These are phyloP conservation scores for Teleogryllus oceanicus DNA, from an alignment of 2,888 invertebrate species.

Conservation along the genomic window DNA sequence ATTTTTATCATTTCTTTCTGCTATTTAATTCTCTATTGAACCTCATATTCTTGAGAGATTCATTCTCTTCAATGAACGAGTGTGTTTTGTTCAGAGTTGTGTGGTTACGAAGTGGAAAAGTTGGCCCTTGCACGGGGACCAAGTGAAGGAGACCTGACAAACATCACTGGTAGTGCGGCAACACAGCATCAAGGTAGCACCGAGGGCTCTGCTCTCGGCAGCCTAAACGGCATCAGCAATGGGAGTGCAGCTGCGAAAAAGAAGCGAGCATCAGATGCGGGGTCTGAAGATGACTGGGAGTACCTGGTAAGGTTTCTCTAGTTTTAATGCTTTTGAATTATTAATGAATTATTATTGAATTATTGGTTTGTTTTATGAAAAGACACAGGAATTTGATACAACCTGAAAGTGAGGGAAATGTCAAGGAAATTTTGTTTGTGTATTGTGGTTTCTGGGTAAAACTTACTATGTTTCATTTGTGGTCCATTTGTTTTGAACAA, in stretches of 20 bases:
- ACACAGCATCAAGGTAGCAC: neutral
- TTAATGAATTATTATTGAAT: too few relatives aligned
- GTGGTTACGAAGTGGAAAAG: constrained; percentile 70
- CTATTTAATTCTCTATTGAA: constrained; percentile 19
- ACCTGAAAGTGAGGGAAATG: too few relatives aligned
- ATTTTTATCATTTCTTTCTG: too few relatives aligned
- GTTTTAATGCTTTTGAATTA: too few relatives aligned
- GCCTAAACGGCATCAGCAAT: constrained; percentile 45
- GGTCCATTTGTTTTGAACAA: too few relatives aligned
- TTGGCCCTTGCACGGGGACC: constrained; percentile 48
- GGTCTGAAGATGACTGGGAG: constrained; percentile 79
- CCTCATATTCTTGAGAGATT: constrained; percentile 22
- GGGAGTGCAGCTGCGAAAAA: constrained; percentile 64
- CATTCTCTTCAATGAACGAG: neutral
- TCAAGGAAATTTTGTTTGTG: too few relatives aligned
- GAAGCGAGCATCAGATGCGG: constrained; percentile 72
- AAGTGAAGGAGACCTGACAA: constrained; percentile 39
- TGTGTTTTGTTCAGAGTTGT: constrained; percentile 40
- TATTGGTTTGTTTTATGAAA: too few relatives aligned
- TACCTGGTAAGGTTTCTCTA: constrained; percentile 53
- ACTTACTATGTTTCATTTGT: too few relatives aligned
- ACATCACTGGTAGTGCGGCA: neutral
- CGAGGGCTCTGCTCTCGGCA: too few relatives aligned
- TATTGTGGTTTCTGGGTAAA: too few relatives aligned
- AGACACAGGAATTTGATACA: too few relatives aligned